Base-by-base conservation (phyloP, 1,140 invertebrate species). In the Sminthurinus signatus region DNA sequence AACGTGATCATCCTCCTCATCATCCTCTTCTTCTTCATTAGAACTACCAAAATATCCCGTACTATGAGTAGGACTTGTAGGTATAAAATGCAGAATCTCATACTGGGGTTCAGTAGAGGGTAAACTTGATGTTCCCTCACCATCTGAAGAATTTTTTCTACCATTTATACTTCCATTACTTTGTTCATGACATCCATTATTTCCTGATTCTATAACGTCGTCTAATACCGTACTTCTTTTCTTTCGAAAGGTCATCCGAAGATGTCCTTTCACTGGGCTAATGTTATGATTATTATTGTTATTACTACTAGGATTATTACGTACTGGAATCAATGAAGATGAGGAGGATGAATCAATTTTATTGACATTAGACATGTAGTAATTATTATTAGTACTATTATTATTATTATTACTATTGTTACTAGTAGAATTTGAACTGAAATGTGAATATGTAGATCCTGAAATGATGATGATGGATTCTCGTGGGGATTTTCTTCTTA, bases 151-250 rank as follows among this genome's bases (percentile, higher is more conserved):
- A 23, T 65, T 56, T 54, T 65, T 64, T 2, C 62, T 60, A 8
- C 58, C 52, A 0, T 5, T n/a, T 8, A 21, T 39, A 0, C 39
- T 36, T 15, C 46, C 42, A n/a, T n/a, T n/a, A 15, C 84, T 84
- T 63, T 82, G 85, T 44, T 19, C 68, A 25, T 64, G 62, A 52
- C 66, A 68, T 60, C 77, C 81, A 55, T 81, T 79, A 60, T 85
- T 87, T 8, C 88, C 88, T 15, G 87, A 86, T 75, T 91, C 88
- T 65, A 90, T 87, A 0, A 89, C 83, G 69, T 93, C 89, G 73
- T 92, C 89, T 17, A 90, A 75, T 60, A 91, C 85, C 1, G 89
- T 89, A 54, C 88, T 91, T 25, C 89, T 83, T 74, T 91, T 91
- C 82, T 93, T 88, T 3, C 89, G 80, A 17, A 93, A 75, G 1